phyloP scores from a whole-genome alignment of 2,888 invertebrate species.

The Hyposoter dolosus region DNA sequence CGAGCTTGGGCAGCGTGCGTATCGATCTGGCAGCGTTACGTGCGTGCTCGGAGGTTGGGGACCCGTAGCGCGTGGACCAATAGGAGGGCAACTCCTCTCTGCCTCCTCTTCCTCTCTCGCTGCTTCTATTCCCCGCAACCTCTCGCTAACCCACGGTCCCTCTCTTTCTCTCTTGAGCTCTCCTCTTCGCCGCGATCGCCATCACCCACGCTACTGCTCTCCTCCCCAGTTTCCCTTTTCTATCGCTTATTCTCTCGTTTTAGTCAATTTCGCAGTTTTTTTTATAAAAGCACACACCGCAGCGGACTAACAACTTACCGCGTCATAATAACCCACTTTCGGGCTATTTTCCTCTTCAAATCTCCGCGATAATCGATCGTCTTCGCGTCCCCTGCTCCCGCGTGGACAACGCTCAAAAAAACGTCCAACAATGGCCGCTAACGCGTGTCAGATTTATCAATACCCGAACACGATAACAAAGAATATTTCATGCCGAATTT shows the following conservation, averaged over 20 bases:
- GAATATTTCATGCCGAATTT: neutral
- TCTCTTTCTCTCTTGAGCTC: constrained; percentile 42
- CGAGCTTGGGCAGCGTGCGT: constrained; percentile 84
- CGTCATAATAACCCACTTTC: constrained; percentile 15
- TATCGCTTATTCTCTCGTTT: constrained; percentile 59
- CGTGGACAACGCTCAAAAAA: constrained; percentile 68
- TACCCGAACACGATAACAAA: neutral
- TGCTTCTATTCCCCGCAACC: constrained; percentile 31
- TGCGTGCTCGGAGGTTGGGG: constrained; percentile 83
- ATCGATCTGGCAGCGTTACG: constrained; percentile 84
- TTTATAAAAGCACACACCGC: neutral
- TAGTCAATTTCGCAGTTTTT: constrained; percentile 30
- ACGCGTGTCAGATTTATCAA: constrained; percentile 49
- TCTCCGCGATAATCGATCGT: constrained; percentile 28
- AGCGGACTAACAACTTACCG: neutral
- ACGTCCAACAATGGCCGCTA: constrained; percentile 69
- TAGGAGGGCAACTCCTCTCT: constrained; percentile 82
- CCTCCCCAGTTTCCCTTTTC: constrained; percentile 11
- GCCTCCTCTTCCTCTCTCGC: constrained; percentile 71
- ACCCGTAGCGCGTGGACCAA: constrained; percentile 82
- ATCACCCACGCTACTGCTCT: constrained; percentile 43
- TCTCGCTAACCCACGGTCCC: constrained; percentile 67
- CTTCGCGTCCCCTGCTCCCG: constrained; percentile 5
- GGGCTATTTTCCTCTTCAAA: neutral
- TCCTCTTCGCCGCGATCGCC: constrained; percentile 61